Percentiles rank a stretch among this genome's conserved stretches.
These are phyloP conservation scores for Bos indicus DNA, from an alignment of 2,113 vertebrate genomes.

Conservation along the genomic window DNA sequence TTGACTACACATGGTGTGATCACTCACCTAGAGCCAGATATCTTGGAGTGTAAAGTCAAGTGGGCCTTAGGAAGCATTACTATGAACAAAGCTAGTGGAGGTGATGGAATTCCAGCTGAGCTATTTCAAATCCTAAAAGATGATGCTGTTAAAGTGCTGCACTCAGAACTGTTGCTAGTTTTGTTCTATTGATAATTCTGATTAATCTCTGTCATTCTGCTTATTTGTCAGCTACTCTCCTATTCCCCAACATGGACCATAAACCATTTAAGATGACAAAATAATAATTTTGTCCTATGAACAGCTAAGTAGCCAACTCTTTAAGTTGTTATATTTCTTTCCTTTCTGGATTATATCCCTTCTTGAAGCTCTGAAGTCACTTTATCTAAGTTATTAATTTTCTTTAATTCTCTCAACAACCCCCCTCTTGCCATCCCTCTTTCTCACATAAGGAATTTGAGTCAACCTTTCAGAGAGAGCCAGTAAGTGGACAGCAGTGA, in stretches of 20 bases:
- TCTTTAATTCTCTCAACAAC: neutral
- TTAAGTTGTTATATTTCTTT: conserved; percentile 16
- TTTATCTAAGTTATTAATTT: neutral
- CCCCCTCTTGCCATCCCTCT: neutral
- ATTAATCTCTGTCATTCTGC: neutral
- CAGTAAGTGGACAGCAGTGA: neutral
- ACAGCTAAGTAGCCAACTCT: neutral
- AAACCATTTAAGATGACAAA: conserved; percentile 21
- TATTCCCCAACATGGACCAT: neutral
- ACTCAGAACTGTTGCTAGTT: neutral
- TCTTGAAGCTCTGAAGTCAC: neutral
- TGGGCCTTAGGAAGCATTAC: neutral
- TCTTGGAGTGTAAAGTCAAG: neutral
- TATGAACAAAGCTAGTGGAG: neutral
- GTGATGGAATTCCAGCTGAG: neutral
- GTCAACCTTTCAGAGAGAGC: neutral
- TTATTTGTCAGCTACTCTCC: neutral
- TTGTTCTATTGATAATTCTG: neutral
- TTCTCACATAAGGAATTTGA: conserved; percentile 34
- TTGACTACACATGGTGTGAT: neutral
- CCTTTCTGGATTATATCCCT: conserved; percentile 13
- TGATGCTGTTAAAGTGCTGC: neutral
- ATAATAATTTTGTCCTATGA: neutral
- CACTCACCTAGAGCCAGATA: neutral
- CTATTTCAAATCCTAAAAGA: neutral